Conservation (phyloP, 2,797 vertebrate species). For the Luscinia megarhynchos region DNA sequence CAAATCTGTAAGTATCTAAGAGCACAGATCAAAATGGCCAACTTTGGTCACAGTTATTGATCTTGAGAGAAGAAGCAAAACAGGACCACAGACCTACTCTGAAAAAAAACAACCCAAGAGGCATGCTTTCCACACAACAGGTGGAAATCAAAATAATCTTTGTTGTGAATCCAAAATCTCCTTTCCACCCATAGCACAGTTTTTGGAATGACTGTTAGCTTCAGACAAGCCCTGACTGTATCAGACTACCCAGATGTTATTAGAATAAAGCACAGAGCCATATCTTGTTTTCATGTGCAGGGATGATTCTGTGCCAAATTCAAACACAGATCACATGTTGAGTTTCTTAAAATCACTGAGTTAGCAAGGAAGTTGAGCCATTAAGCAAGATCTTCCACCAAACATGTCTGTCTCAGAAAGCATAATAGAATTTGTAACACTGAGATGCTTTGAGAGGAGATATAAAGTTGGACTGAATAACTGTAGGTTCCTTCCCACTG, state of each 20-base stretch:
- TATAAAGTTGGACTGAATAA: neutral
- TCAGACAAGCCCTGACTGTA: neutral
- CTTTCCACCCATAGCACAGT: neutral
- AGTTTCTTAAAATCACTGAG: neutral
- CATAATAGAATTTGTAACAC: neutral
- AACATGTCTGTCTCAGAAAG: neutral
- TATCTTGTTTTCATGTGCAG: neutral
- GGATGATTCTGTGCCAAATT: neutral
- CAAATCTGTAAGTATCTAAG: neutral
- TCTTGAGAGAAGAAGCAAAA: neutral
- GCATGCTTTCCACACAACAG: neutral
- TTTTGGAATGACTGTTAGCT: neutral
- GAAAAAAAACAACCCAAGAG: neutral
- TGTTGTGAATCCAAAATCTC: neutral
- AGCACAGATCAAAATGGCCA: neutral
- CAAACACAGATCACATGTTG: neutral
- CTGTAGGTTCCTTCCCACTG: neutral
- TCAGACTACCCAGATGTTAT: neutral
- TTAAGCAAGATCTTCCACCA: neutral
- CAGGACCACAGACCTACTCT: neutral
- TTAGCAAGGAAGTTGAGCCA: neutral
- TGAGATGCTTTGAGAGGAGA: neutral
- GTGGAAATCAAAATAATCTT: neutral
- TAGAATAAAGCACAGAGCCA: neutral
- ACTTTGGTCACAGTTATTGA: neutral